Evolutionary conservation across 2,113 vertebrate species (phyloP), one percentile per base, ranked within the genome.

Genomic region (Nestor notabilis): DNA sequence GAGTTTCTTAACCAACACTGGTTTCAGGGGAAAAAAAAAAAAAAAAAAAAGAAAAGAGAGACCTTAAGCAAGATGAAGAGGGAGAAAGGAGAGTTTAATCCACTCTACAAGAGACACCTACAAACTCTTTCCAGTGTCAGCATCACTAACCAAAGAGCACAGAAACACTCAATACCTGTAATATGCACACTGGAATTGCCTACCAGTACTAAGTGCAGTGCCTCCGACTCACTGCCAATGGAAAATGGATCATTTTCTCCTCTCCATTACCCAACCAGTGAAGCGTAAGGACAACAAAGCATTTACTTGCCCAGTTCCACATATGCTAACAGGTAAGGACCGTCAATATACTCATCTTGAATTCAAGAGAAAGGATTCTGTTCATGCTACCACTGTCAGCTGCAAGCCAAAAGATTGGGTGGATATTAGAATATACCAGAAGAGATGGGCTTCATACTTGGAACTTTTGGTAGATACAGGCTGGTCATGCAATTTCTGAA

Each of bases 361-460:
- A 10, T 8, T 13, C 19, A 21, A 47, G 24, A 49, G 1, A 60
- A 39, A 33, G 11, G 8, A 2, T 39, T 72, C 23, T 33, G 39
- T 39, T 86, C 31, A 9, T 10, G 19, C 43, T 52, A 44, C 41
- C 3, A 3, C 19, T 0, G 19, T 31, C 74, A 94, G 94, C 85
- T 92, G 43, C 49, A 86, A 65, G 47, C 33, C 72, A 92, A 70
- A 74, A 64, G 28, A 29, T 2, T 10, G 44, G 35, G 52, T 12
- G 21, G 56, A 71, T 47, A 17, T 60, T 75, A 95, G 71, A 56
- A 64, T 52, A 71, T 23, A 89, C 15, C 85, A 35, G 24, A 52
- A 6, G 35, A 76, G 80, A 91, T 12, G 14, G 69, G 85, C 81
- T 96, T 86, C 98, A 50, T 98, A 98, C 98, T 98, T 98, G 84